These are phyloP conservation scores for Poliocrania exsul DNA, from an alignment of 2,797 vertebrate species.

Conservation along the genomic window DNA sequence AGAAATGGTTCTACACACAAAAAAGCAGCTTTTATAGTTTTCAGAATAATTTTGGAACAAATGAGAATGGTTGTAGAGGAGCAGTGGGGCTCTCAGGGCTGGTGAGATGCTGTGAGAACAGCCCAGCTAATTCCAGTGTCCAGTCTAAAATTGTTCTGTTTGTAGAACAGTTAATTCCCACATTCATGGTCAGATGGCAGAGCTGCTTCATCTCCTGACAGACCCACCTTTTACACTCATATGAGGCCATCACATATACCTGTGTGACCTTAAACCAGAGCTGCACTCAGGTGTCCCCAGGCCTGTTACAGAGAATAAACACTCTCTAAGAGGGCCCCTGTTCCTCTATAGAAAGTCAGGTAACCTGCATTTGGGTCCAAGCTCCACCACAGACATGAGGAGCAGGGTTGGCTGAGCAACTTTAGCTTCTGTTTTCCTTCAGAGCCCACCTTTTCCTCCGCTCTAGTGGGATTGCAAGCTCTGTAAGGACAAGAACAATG, in stretches of 20 bases:
- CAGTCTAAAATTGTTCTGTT: not conserved
- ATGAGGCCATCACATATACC: not conserved
- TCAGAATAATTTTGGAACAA: not conserved
- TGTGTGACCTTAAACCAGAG: not conserved
- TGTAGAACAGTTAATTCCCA: not conserved
- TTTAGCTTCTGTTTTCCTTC: slow-evolving; percentile 1
- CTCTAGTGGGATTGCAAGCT: not conserved
- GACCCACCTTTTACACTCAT: not conserved
- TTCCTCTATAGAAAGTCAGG: rapidly evolving
- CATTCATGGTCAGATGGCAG: not conserved
- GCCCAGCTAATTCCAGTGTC: not conserved
- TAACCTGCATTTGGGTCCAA: not conserved
- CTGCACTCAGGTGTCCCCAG: not conserved
- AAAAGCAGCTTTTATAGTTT: not conserved
- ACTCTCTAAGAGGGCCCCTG: rapidly evolving
- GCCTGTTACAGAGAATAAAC: not conserved
- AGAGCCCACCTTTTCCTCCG: not conserved
- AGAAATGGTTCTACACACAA: not conserved
- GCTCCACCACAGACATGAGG: not conserved
- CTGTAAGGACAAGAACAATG: slow-evolving; percentile 27
- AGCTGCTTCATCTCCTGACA: not conserved
- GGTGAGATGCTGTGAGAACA: not conserved
- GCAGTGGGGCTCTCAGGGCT: not conserved
- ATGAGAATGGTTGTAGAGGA: not conserved
- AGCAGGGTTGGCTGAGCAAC: not conserved